These are phyloP conservation scores for Brachyopa scutellaris DNA, from an alignment of 2,888 invertebrate species.

Conservation along the genomic window DNA sequence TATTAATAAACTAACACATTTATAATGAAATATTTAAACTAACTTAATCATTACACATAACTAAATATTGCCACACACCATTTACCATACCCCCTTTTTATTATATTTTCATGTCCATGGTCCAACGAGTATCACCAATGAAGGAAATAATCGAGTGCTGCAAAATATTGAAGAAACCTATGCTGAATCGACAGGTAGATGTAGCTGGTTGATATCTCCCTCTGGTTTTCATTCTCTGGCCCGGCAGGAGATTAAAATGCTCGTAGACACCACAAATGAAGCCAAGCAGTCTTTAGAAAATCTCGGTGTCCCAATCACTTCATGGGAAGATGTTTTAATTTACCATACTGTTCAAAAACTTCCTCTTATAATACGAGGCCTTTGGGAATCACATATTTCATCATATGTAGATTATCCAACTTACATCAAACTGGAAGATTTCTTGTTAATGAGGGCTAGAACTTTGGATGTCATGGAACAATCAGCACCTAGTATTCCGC, in stretches of 20 bases:
- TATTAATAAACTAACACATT: too few relatives aligned
- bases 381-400: conserved; percentile 1
- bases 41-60: too few relatives aligned
- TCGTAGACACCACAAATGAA: conserved; percentile 25
- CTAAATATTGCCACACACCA: too few relatives aligned
- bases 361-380: not conserved
- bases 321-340: conserved; percentile 31
- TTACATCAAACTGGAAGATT: not conserved
- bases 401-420: conserved; percentile 12
- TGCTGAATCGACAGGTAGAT: too few relatives aligned
- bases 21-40: too few relatives aligned
- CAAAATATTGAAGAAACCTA: too few relatives aligned
- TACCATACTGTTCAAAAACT: conserved; percentile 11
- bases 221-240: too few relatives aligned
- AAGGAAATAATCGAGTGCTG: too few relatives aligned
- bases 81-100: too few relatives aligned
- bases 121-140: too few relatives aligned
- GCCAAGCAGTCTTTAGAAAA: conserved; percentile 5
- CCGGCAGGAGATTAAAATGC: not conserved
- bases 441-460: conserved; percentile 13
- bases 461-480: not conserved
- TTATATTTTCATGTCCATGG: too few relatives aligned
- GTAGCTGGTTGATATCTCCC: too few relatives aligned
- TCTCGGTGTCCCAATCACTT: conserved; percentile 6
- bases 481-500: not conserved